These are phyloP conservation scores for Drosophila carrolli DNA, from an alignment of 1,140 invertebrate genomes.

Conservation along the genomic window DNA sequence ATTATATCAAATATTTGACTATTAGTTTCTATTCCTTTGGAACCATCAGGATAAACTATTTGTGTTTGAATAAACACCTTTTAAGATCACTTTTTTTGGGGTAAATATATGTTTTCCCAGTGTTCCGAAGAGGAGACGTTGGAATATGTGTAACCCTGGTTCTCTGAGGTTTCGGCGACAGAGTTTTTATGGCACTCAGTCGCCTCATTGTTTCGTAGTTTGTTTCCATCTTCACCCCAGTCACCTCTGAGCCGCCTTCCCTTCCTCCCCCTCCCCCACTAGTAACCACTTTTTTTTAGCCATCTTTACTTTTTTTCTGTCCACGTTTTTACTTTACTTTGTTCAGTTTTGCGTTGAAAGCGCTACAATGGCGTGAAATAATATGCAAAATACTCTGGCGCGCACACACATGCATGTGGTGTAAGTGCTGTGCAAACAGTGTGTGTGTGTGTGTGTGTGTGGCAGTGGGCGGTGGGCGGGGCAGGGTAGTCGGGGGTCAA, in stretches of 20 bases:
- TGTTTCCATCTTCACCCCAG: conserved; percentile 27
- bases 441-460: no score
- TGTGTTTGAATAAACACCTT: no score
- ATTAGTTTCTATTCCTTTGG: no score
- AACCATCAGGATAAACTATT: no score
- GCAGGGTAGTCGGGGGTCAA: conserved; percentile 1
- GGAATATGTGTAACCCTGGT: conserved; percentile 22
- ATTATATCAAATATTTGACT: no score
- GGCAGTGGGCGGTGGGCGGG: conserved; percentile 1
- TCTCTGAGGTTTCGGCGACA: conserved; percentile 49
- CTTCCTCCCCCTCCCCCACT: neutral
- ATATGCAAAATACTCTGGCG: conserved; percentile 73
- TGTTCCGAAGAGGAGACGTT: conserved; percentile 7
- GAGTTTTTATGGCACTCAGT: conserved; percentile 76
- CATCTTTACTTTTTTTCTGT: conserved; percentile 24
- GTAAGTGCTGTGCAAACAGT: conserved; percentile 28
- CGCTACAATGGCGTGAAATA: conserved; percentile 82
- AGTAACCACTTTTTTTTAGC: conserved; percentile 10
- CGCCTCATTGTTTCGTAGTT: conserved; percentile 75
- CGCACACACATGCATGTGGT: conserved; percentile 35
- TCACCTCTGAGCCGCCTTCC: neutral
- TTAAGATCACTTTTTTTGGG: neutral
- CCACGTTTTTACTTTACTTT: conserved; percentile 32
- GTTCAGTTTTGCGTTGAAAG: conserved; percentile 62
- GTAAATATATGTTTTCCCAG: neutral